Evolutionary conservation across 2,797 vertebrate species (phyloP).

Genomic region (Sebastiscus albofasciatus): DNA sequence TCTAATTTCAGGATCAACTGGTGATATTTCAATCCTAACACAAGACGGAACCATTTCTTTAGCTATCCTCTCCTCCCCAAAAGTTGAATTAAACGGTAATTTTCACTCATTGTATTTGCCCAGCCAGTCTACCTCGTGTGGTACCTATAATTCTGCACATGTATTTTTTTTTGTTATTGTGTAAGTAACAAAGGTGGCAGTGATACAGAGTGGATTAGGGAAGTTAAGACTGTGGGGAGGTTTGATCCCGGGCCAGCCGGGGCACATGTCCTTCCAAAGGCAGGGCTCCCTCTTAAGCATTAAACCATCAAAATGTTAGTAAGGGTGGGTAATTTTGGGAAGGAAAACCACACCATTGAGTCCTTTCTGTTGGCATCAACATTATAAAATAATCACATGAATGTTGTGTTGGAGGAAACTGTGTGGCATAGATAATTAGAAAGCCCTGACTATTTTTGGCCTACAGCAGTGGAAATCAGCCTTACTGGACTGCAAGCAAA

Average conservation of each 20-base stretch:
- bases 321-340: conserved; percentile 50
- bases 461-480: conserved; percentile 57
- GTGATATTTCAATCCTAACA: neutral
- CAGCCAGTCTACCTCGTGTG: conserved; percentile 7
- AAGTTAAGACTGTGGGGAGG: conserved; percentile 28
- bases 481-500: conserved; percentile 37
- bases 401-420: conserved; percentile 59
- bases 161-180: conserved; percentile 18
- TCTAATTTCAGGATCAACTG: neutral
- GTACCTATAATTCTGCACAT: conserved; percentile 18
- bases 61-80: neutral
- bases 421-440: conserved; percentile 71
- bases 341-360: conserved; percentile 51
- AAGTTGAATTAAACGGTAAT: neutral
- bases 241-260: conserved; percentile 53
- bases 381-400: conserved; percentile 62
- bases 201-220: conserved; percentile 36
- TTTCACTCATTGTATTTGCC: neutral
- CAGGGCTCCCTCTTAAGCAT: conserved; percentile 56
- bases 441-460: conserved; percentile 64
- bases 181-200: conserved; percentile 46
- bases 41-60: neutral
- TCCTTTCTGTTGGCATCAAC: conserved; percentile 47
- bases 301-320: conserved; percentile 71
- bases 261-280: conserved; percentile 59